These are phyloP conservation scores for Homalodisca vitripennis DNA, from an alignment of 1,140 invertebrate genomes.

Conservation along the genomic window DNA sequence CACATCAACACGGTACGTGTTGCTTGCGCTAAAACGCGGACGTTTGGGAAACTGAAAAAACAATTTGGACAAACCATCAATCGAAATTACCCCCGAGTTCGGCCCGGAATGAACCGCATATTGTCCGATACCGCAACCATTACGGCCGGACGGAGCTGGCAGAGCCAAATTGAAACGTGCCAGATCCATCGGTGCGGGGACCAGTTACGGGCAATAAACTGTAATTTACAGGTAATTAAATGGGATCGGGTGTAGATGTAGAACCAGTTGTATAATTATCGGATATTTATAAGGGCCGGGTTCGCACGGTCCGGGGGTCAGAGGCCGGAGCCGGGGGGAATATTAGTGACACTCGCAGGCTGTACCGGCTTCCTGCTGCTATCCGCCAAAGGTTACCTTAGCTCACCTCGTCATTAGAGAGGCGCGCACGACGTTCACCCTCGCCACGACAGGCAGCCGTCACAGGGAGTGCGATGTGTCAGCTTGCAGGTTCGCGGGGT, in stretches of 20 bases:
- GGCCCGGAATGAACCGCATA: conserved; percentile 23
- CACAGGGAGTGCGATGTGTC: no score
- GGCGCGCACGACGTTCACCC: not conserved
- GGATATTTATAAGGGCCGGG: conserved; percentile 20
- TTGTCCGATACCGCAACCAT: not conserved
- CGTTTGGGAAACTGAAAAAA: no score
- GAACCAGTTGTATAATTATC: not conserved
- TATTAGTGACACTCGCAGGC: conserved; percentile 7
- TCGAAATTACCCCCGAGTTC: not conserved
- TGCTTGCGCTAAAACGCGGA: no score
- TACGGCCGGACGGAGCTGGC: conserved; percentile 8
- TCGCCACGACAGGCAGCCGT: not conserved
- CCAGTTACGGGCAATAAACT: conserved; percentile 15
- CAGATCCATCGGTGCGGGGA: conserved; percentile 8
- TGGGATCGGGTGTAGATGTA: conserved; percentile 19
- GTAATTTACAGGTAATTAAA: conserved; percentile 27
- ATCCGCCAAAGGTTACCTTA: not conserved
- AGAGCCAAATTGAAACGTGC: conserved; percentile 20
- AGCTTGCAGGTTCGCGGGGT: not conserved
- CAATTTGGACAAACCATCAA: no score
- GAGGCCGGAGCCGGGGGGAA: not conserved
- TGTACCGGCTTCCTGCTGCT: not conserved
- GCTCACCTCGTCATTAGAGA: not conserved
- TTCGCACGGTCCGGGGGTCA: conserved; percentile 15
- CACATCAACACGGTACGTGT: no score